phyloP scores from a whole-genome alignment of 1,140 invertebrate species.

The Hyles vespertilio region DNA sequence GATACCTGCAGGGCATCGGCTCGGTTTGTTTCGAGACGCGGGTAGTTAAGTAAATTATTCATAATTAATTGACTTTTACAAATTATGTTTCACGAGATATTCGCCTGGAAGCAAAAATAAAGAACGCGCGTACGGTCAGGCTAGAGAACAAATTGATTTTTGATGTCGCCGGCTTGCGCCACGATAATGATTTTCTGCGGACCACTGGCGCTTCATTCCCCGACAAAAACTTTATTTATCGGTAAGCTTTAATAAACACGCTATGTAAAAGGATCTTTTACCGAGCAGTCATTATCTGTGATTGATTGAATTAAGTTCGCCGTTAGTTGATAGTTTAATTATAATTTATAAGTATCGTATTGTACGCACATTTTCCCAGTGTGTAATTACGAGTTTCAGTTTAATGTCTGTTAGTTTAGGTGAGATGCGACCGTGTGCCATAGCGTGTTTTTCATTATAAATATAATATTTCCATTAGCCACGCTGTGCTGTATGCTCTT shows the following conservation, averaged over 20 bases:
- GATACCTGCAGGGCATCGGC: too few relatives aligned
- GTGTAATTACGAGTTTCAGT: slow-evolving; percentile 16
- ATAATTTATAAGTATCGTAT: slow-evolving; percentile 17
- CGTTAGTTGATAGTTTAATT: slow-evolving; percentile 22
- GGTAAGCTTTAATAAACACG: slow-evolving; percentile 38
- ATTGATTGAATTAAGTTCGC: slow-evolving; percentile 36
- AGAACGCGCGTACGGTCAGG: slow-evolving; percentile 25
- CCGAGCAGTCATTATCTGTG: slow-evolving; percentile 31
- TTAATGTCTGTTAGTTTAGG: slow-evolving; percentile 10
- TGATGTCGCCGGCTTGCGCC: slow-evolving; percentile 48
- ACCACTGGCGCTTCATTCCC: slow-evolving; percentile 32
- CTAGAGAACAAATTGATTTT: slow-evolving; percentile 65
- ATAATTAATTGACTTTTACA: slow-evolving; percentile 37
- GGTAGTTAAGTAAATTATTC: slow-evolving; percentile 27
- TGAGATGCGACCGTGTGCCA: background rate
- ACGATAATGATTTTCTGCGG: slow-evolving; percentile 45
- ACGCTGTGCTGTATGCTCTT: too few relatives aligned
- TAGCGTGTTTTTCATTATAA: too few relatives aligned
- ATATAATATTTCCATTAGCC: too few relatives aligned
- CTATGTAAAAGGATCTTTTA: slow-evolving; percentile 34
- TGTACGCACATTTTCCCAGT: slow-evolving; percentile 11
- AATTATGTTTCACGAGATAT: slow-evolving; percentile 37
- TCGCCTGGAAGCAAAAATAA: slow-evolving; percentile 36
- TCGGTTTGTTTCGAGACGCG: too few relatives aligned
- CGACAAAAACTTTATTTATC: slow-evolving; percentile 31